Conservation (phyloP, 2,113 vertebrate genomes). For the Poeciliopsis prolifica region DNA sequence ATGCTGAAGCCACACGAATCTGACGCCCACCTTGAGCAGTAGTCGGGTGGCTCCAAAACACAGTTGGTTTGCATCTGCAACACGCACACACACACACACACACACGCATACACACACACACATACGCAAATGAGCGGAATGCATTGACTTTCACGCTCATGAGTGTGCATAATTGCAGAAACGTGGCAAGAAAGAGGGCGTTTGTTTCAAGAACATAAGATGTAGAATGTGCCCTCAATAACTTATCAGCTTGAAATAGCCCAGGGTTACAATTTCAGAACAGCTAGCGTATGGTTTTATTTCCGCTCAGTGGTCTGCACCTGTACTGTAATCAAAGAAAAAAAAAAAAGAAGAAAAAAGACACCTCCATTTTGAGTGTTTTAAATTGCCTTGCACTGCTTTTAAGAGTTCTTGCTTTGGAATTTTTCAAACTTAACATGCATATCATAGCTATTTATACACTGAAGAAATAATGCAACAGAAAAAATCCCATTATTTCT, state of each 20-base stretch:
- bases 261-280: not conserved
- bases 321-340: not conserved
- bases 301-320: not conserved
- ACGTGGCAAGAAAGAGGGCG: not conserved
- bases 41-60: constrained; percentile 31
- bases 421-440: not conserved
- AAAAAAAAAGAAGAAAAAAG: not conserved
- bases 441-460: not conserved
- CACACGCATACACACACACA: constrained; percentile 13
- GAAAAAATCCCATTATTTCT: not conserved
- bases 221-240: not conserved
- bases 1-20: constrained; percentile 26
- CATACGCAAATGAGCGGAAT: not conserved
- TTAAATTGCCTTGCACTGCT: not conserved
- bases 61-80: constrained; percentile 24
- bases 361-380: not conserved
- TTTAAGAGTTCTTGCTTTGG: not conserved
- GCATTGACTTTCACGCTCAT: not conserved
- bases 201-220: not conserved
- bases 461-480: not conserved
- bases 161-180: not conserved
- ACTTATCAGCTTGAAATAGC: not conserved
- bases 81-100: constrained; percentile 9
- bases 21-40: constrained; percentile 37
- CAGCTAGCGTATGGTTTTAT: not conserved